Conservation (phyloP, 2,888 invertebrate species). For the Gibbula magus region DNA sequence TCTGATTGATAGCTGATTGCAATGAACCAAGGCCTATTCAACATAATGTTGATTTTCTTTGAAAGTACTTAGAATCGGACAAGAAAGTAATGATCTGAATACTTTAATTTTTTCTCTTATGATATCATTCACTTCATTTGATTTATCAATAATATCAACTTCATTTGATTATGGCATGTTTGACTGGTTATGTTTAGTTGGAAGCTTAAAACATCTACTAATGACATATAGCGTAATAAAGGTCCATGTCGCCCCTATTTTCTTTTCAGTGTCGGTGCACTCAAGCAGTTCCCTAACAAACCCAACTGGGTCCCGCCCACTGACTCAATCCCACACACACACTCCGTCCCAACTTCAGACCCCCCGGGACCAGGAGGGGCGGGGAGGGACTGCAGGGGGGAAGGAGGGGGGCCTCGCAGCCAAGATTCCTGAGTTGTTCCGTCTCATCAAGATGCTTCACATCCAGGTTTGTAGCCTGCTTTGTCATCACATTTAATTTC, state of each 20-base stretch:
- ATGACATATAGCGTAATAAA: neutral
- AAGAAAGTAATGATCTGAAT: no score
- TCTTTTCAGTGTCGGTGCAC: conserved; percentile 38
- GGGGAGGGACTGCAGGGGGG: neutral
- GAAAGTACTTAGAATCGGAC: no score
- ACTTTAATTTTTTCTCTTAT: no score
- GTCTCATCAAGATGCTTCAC: conserved; percentile 64
- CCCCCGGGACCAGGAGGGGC: neutral
- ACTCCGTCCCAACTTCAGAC: conserved; percentile 29
- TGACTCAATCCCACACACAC: conserved; percentile 37
- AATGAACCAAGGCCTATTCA: no score
- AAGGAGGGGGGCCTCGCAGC: conserved; percentile 33
- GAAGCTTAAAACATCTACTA: no score
- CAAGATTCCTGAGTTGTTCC: conserved; percentile 55
- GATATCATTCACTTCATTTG: no score
- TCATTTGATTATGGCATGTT: no score
- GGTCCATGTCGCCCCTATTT: neutral
- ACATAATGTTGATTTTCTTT: no score
- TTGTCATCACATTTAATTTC: neutral
- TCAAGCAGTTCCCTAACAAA: conserved; percentile 40
- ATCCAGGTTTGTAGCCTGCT: conserved; percentile 60
- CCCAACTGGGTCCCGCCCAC: conserved; percentile 40
- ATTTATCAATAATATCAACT: no score
- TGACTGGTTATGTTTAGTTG: no score
- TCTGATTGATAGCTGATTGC: no score